Conservation (phyloP, 2,888 invertebrate species). For the Morpho deidamia region DNA sequence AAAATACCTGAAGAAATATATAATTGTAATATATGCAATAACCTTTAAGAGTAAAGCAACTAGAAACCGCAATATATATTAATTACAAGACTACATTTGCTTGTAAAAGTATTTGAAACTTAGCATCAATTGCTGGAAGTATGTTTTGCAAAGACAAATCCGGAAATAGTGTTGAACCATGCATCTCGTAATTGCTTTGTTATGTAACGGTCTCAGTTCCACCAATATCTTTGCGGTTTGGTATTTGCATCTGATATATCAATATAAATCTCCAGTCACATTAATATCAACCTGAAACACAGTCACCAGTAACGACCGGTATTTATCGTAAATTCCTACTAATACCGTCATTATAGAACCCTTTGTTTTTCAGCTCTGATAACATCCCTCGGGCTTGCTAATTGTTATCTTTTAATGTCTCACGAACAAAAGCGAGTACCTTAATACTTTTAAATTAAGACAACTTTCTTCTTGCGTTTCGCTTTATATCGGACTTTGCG, state of each 20-base stretch:
- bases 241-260: too few species aligned
- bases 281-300: slow-evolving; percentile 26
- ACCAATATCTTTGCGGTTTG: too few species aligned
- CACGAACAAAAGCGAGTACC: slow-evolving; percentile 5
- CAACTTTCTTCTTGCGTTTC: slow-evolving; percentile 6
- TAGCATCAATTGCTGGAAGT: not conserved
- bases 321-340: slow-evolving; percentile 2
- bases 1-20: too few species aligned
- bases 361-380: slow-evolving; percentile 7
- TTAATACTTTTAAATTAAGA: slow-evolving; percentile 8
- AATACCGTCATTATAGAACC: slow-evolving; percentile 2
- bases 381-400: slow-evolving; percentile 6
- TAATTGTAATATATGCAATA: too few species aligned
- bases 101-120: not conserved
- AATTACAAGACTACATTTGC: not conserved
- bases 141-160: slow-evolving; percentile 1
- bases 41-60: too few species aligned
- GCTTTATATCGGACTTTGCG: slow-evolving; percentile 6
- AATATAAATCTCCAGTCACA: too few species aligned
- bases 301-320: not conserved
- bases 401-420: slow-evolving; percentile 10
- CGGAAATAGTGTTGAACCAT: slow-evolving; percentile 50
- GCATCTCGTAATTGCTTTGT: slow-evolving; percentile 63
- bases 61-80: too few species aligned
- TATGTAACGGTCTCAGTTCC: slow-evolving; percentile 49